These are phyloP conservation scores for Nerophis ophidion DNA, from an alignment of 2,113 vertebrate genomes.

Conservation along the genomic window DNA sequence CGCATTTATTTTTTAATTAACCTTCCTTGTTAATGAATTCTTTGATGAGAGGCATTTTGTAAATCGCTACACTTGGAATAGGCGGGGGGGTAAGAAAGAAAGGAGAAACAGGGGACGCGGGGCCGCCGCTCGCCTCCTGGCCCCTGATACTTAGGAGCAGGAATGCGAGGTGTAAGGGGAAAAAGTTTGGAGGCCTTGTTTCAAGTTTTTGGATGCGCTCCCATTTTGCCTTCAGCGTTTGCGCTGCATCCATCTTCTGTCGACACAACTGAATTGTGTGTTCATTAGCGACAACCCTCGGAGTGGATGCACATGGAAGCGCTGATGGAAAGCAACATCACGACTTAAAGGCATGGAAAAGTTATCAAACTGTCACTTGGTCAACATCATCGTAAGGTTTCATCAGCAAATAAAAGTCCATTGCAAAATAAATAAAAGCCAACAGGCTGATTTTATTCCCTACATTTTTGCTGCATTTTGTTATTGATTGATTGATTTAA, in stretches of 20 bases:
- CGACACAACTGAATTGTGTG: no score
- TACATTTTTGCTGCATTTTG: no score
- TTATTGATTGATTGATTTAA: no score
- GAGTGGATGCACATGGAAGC: neutral
- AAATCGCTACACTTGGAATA: slow-evolving; percentile 75
- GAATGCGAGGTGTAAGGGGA: slow-evolving; percentile 64
- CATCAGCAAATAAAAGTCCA: no score
- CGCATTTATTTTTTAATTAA: slow-evolving; percentile 83
- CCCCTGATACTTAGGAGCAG: slow-evolving; percentile 48
- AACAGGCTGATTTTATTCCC: no score
- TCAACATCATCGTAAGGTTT: no score
- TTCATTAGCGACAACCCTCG: neutral
- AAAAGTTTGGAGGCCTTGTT: slow-evolving; percentile 67
- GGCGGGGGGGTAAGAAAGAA: slow-evolving; percentile 24
- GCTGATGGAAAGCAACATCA: no score
- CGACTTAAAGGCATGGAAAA: no score
- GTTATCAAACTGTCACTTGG: no score
- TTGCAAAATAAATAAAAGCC: no score
- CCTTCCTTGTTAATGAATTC: slow-evolving; percentile 80
- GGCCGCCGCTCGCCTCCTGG: slow-evolving; percentile 14
- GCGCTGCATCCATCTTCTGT: neutral
- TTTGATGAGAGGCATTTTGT: slow-evolving; percentile 84
- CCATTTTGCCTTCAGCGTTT: no score
- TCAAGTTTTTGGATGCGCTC: slow-evolving; percentile 42
- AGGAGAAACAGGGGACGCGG: slow-evolving; percentile 17